A percentile compares a stretch with the other conserved stretches of the same genome.
phyloP scores from a whole-genome alignment of 2,113 vertebrate species.

The Dipodomys merriami region DNA sequence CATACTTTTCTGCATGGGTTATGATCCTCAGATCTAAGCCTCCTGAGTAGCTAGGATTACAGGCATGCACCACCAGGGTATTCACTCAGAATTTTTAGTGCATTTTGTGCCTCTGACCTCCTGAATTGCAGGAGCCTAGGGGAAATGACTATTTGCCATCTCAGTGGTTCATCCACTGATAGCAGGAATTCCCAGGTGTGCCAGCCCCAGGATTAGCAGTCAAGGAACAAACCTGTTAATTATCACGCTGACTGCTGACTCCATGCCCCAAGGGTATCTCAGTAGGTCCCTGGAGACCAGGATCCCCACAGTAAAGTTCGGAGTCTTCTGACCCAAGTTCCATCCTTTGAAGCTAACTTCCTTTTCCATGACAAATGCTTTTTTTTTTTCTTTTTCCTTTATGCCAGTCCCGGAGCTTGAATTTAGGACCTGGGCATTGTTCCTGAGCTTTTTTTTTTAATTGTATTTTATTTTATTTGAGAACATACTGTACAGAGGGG shows the following conservation, averaged over 20 bases:
- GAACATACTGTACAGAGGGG: too few relatives aligned
- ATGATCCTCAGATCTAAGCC: too few relatives aligned
- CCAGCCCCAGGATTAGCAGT: background rate
- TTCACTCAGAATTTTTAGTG: background rate
- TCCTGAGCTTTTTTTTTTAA: too few relatives aligned
- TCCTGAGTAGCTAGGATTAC: too few relatives aligned
- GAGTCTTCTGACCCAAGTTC: background rate
- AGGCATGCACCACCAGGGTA: too few relatives aligned
- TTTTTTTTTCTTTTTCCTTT: background rate
- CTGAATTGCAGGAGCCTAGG: background rate
- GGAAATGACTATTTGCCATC: background rate
- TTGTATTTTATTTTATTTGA: too few relatives aligned
- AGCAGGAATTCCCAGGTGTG: background rate
- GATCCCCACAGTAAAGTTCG: background rate
- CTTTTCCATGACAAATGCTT: background rate
- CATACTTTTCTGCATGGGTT: too few relatives aligned
- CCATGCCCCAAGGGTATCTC: background rate
- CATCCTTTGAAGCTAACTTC: background rate
- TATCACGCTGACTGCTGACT: background rate
- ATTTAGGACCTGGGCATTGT: too few relatives aligned
- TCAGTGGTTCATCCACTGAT: background rate
- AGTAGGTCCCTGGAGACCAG: background rate
- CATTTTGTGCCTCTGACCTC: background rate
- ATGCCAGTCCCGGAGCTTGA: too few relatives aligned
- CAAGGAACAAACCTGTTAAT: slow-evolving; percentile 12